A percentile compares a stretch with the other conserved stretches of the same genome.
Evolutionary conservation across 2,888 invertebrate species (phyloP).

Genomic region (Drepana falcataria): DNA sequence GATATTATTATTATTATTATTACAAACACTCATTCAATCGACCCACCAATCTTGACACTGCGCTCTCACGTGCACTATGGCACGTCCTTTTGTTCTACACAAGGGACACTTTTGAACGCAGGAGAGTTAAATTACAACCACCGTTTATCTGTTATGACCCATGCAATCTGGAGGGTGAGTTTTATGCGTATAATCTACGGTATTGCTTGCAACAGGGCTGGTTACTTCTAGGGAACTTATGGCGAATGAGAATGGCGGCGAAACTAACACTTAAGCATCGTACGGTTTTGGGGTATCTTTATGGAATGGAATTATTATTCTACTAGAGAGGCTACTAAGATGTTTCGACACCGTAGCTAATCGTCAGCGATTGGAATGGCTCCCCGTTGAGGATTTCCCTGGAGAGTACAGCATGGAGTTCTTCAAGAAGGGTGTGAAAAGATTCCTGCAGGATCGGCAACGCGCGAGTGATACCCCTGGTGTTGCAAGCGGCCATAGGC

Average conservation of each 20-base stretch:
- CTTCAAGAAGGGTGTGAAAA: no score
- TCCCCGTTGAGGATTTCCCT: no score
- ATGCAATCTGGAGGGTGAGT: constrained; percentile 50
- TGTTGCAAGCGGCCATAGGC: no score
- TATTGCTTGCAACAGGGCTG: constrained; percentile 32
- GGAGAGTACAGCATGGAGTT: no score
- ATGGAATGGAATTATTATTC: not conserved
- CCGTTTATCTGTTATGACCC: constrained; percentile 68
- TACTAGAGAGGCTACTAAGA: no score
- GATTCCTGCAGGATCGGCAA: no score
- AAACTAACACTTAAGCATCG: not conserved
- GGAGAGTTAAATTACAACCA: constrained; percentile 52
- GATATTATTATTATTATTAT: no score
- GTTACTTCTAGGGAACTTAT: constrained; percentile 11
- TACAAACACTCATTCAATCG: no score
- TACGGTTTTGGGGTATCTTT: not conserved
- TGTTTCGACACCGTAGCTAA: no score
- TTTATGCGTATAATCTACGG: constrained; percentile 50
- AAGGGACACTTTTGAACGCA: constrained; percentile 35
- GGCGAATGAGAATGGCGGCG: constrained; percentile 1
- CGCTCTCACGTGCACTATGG: constrained; percentile 14
- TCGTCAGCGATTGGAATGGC: no score
- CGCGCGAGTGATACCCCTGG: no score
- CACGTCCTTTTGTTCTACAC: constrained; percentile 33
- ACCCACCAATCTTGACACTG: not conserved